phyloP scores from a whole-genome alignment of 2,797 vertebrate species.

The Acanthurus tractus region DNA sequence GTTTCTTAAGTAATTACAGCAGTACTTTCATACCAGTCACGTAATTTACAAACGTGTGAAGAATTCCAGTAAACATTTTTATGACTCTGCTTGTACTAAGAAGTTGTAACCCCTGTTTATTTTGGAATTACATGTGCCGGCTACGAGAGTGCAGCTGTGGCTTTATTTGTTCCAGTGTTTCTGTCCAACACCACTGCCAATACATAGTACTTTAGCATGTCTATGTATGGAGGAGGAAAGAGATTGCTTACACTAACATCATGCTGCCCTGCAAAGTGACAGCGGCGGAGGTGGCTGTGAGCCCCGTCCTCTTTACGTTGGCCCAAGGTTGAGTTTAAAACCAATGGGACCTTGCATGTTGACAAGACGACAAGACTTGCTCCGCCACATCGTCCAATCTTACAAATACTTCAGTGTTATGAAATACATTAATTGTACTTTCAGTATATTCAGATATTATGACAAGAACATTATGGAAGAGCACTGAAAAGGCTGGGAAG shows the following conservation, averaged over 20 bases:
- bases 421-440: neutral
- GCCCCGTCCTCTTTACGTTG: neutral
- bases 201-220: conserved; percentile 56
- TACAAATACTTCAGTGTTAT: neutral
- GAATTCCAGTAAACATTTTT: conserved; percentile 5
- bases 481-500: neutral
- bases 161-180: conserved; percentile 51
- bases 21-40: neutral
- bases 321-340: conserved; percentile 11
- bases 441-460: neutral
- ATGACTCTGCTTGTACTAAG: conserved; percentile 5
- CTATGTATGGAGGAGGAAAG: conserved; percentile 73
- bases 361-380: too few relatives aligned
- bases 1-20: neutral
- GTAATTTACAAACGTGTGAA: conserved; percentile 9
- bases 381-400: neutral
- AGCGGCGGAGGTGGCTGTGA: conserved; percentile 1
- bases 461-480: neutral
- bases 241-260: conserved; percentile 27
- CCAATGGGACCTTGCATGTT: neutral
- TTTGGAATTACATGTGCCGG: conserved; percentile 44
- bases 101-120: conserved; percentile 30
- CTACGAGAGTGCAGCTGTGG: conserved; percentile 28
- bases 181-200: conserved; percentile 41
- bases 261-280: conserved; percentile 25